A percentile compares a stretch with the other conserved stretches of the same genome.
Evolutionary conservation across 2,888 invertebrate species (phyloP).

Genomic region (Andrena marginata): DNA sequence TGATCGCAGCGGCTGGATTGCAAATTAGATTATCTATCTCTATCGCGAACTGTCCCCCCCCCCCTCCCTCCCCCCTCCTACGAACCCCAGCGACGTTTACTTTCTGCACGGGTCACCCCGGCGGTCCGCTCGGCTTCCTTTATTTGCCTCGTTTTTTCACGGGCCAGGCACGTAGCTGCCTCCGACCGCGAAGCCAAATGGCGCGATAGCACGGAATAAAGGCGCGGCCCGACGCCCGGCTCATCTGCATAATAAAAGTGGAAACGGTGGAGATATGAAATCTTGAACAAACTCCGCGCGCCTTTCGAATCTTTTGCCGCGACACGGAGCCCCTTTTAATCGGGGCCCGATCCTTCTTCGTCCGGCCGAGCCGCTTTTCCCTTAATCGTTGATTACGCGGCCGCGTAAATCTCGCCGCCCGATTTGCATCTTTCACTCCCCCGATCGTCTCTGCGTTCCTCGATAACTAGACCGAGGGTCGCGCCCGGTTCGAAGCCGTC

Average conservation of each 20-base stretch:
- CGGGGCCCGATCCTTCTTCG: slow-evolving; percentile 5
- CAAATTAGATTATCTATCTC: slow-evolving; percentile 70
- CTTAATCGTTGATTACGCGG: slow-evolving; percentile 36
- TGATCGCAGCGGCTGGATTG: slow-evolving; percentile 68
- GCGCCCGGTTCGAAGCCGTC: slow-evolving; percentile 5
- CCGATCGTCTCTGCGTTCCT: slow-evolving; percentile 13
- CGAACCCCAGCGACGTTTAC: background rate
- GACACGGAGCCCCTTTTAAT: slow-evolving; percentile 33
- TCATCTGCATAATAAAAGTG: slow-evolving; percentile 49
- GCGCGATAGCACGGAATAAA: slow-evolving; percentile 48
- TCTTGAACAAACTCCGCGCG: slow-evolving; percentile 37
- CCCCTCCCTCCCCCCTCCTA: background rate
- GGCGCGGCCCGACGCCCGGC: slow-evolving; percentile 46
- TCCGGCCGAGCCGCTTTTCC: slow-evolving; percentile 14
- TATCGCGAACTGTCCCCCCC: slow-evolving; percentile 19
- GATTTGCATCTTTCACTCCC: slow-evolving; percentile 28
- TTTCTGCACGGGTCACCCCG: background rate
- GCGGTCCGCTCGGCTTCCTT: background rate
- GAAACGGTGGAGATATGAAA: slow-evolving; percentile 44
- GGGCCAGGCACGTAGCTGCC: slow-evolving; percentile 34
- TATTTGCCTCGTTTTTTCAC: slow-evolving; percentile 4
- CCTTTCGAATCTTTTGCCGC: slow-evolving; percentile 28
- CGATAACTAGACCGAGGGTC: slow-evolving; percentile 21
- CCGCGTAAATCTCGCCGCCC: slow-evolving; percentile 20
- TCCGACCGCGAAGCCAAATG: slow-evolving; percentile 36